A percentile compares a stretch with the other conserved stretches of the same genome.
Conservation (phyloP, 2,888 invertebrate genomes). For the Pheosia gnoma region DNA sequence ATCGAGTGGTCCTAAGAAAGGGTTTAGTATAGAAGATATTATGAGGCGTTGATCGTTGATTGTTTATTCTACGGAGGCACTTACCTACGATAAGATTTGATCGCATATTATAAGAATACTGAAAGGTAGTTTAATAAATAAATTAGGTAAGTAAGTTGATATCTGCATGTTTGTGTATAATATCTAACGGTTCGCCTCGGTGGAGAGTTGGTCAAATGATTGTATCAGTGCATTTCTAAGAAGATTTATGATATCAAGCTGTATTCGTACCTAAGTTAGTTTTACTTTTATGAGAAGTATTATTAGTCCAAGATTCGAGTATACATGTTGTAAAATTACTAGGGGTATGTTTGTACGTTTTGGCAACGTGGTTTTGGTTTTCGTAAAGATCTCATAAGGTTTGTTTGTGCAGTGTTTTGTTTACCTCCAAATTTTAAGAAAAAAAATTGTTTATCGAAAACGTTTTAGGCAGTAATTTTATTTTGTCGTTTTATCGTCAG, state of each 20-base stretch:
- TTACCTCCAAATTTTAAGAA: conserved; percentile 82
- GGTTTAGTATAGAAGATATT: conserved; percentile 95
- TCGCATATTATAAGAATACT: conserved; percentile 13
- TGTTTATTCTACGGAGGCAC: conserved; percentile 10
- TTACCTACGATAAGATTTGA: conserved; percentile 23
- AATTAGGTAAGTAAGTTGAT: conserved; percentile 21
- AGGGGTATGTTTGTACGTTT: conserved; percentile 75
- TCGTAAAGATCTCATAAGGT: conserved; percentile 83
- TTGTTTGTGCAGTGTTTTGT: conserved; percentile 84
- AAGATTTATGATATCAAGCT: conserved; percentile 29
- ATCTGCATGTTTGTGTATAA: background rate
- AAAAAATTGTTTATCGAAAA: conserved; percentile 49
- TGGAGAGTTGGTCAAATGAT: conserved; percentile 24
- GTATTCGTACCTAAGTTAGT: conserved; percentile 43
- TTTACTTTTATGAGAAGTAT: conserved; percentile 68
- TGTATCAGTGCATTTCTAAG: conserved; percentile 39
- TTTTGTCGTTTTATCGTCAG: conserved; percentile 56
- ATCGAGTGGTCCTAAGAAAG: conserved; percentile 88
- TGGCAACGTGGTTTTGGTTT: conserved; percentile 80
- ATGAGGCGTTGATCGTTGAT: conserved; percentile 90
- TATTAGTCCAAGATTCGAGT: conserved; percentile 66
- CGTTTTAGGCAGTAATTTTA: conserved; percentile 45
- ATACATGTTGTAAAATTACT: conserved; percentile 57
- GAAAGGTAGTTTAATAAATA: background rate
- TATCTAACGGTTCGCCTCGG: background rate